Base-by-base conservation (phyloP, 2,888 invertebrate species). In the Sarcophaga subvicina region DNA sequence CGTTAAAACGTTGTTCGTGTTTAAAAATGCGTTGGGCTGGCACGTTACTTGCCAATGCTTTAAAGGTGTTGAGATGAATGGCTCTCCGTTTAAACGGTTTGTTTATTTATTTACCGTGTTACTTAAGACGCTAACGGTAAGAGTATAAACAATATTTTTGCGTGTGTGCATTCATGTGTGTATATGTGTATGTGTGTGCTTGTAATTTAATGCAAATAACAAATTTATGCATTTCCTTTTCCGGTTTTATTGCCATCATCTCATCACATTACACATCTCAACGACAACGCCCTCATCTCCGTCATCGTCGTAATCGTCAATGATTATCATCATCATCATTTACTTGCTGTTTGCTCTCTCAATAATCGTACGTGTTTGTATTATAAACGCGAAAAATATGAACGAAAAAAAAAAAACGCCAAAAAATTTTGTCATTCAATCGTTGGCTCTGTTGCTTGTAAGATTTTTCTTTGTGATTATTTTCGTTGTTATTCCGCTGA, bases 151-250 rank as follows among this genome's bases (percentile, higher is more conserved):
- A 37, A 37, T 37, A 37, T 37, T 37, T 10, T 37, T 27, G 17
- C 12, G 17, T 20, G 17, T 8, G 4, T 25, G 49, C 20, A 1
- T n/a, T n/a, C n/a, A 12, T n/a, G 2, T 45, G 27, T 63, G 59
- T 27, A 22, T 63, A 2, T 25, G 49, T 25, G 25, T 63, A 12
- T 17, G 45, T 59, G 17, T 22, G 25, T 47, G 25, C 73, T 20
- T 84, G 69, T 70, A 80, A 75, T 66, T 91, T 92, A 92, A 90
- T 90, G 90, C 90, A 90, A 90, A 90, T 90, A 91, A 89, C 90
- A 90, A 84, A 90, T 91, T 90, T 90, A 90, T 90, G 90, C 89
- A 88, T 83, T 89, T 89, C 89, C 89, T 88, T 84, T 87, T 88
- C 86, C 86, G 83, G 79, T 85, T 86, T 81, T 86, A 83, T 73